Conservation (phyloP, 2,797 vertebrate species). For the Margarornis squamiger region DNA sequence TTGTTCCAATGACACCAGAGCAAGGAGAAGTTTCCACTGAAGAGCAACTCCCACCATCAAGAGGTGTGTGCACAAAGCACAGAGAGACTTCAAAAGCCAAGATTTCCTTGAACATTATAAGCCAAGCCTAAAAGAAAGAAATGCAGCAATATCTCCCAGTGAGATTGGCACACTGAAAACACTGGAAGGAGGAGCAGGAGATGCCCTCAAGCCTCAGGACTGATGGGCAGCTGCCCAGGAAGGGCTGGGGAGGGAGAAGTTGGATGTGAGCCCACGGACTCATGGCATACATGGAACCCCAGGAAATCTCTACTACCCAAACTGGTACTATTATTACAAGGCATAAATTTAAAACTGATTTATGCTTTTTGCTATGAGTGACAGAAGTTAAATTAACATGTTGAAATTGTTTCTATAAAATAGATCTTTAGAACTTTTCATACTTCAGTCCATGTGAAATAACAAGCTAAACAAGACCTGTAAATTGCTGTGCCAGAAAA, state of each 20-base stretch:
- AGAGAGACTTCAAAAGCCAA: not conserved
- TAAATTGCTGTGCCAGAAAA: not conserved
- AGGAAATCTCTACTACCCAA: not conserved
- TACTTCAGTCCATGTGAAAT: not conserved
- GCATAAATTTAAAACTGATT: not conserved
- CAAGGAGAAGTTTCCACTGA: not conserved
- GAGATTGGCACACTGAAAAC: not conserved
- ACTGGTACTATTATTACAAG: not conserved
- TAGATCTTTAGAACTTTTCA: not conserved
- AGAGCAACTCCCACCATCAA: not conserved
- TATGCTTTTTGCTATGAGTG: not conserved
- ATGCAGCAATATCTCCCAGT: not conserved
- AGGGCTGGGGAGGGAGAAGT: not conserved
- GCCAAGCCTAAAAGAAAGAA: not conserved
- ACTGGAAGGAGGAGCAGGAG: not conserved
- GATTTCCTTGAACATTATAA: not conserved
- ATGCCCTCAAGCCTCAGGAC: not conserved
- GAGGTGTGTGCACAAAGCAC: not conserved
- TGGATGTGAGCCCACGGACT: not conserved
- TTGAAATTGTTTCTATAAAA: not conserved
- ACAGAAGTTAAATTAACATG: not conserved
- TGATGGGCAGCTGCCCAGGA: not conserved
- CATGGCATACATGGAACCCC: not conserved
- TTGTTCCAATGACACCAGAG: not conserved
- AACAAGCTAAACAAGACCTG: not conserved